phyloP scores from a whole-genome alignment of 1,140 invertebrate species.

The Hylaeus anthracinus region DNA sequence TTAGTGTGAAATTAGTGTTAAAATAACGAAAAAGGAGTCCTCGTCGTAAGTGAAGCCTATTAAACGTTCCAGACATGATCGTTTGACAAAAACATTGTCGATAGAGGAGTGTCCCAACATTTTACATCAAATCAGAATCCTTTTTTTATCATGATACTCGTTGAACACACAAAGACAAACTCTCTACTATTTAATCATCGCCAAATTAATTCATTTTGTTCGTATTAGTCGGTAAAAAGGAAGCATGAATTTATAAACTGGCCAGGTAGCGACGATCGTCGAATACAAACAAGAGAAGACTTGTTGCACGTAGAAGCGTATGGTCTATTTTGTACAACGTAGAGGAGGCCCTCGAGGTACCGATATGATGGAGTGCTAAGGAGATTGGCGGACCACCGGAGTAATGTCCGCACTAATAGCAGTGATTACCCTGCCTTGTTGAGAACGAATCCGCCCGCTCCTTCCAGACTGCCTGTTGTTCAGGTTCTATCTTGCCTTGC shows the following conservation, averaged over 20 bases:
- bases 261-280: not conserved
- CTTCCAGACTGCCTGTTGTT: constrained; percentile 62
- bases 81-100: no score
- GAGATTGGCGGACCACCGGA: constrained; percentile 79
- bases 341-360: constrained; percentile 50
- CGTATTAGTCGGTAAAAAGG: no score
- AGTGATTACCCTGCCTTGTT: constrained; percentile 79
- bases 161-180: no score
- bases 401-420: constrained; percentile 80
- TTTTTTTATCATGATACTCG: no score
- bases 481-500: constrained; percentile 41
- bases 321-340: constrained; percentile 53
- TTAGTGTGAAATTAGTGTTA: no score
- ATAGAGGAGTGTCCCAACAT: no score
- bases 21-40: no score
- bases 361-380: constrained; percentile 69
- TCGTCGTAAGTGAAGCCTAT: no score
- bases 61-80: no score
- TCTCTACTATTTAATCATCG: no score
- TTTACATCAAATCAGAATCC: no score
- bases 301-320: constrained; percentile 9
- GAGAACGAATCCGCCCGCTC: constrained; percentile 75
- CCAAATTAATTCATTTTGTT: not conserved
- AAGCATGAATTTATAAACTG: not conserved
- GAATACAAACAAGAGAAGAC: constrained; percentile 23